A percentile compares a stretch with the other conserved stretches of the same genome.
phyloP scores from a whole-genome alignment of 2,113 vertebrate species.

The Gopherus flavomarginatus region DNA sequence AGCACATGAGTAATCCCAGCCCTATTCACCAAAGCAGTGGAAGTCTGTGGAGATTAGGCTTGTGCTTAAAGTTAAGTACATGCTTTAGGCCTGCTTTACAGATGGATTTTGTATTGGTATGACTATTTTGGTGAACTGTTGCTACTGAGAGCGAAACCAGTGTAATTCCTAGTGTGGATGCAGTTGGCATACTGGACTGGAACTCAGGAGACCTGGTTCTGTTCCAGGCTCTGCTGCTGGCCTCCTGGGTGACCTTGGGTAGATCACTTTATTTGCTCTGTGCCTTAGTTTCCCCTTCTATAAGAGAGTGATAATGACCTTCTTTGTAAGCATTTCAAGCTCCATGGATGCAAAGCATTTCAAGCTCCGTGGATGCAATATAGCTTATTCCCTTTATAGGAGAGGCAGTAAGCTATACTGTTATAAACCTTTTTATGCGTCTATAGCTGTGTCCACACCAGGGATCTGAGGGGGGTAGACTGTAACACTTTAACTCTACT shows the following conservation, averaged over 20 bases:
- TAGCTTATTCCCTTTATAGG: not conserved
- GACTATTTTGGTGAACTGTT: not conserved
- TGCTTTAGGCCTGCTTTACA: not conserved
- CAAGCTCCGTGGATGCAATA: too few relatives aligned
- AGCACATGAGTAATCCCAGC: not conserved
- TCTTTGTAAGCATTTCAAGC: not conserved
- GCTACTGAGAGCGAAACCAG: not conserved
- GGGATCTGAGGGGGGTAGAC: not conserved
- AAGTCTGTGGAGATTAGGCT: not conserved
- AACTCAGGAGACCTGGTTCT: not conserved
- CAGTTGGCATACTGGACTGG: not conserved
- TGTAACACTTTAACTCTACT: not conserved
- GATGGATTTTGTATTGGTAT: not conserved
- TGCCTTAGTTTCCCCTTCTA: not conserved
- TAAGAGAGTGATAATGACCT: not conserved
- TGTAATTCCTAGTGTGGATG: not conserved
- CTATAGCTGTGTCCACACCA: not conserved
- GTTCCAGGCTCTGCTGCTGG: not conserved
- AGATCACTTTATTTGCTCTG: not conserved
- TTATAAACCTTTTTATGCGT: not conserved
- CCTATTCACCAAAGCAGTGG: not conserved
- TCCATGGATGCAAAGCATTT: not conserved
- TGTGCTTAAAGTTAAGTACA: not conserved
- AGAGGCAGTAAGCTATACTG: not conserved
- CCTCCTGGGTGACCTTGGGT: not conserved